These are phyloP conservation scores for Coregonus ussuriensis DNA, from an alignment of 2,797 vertebrate species.

Conservation along the genomic window DNA sequence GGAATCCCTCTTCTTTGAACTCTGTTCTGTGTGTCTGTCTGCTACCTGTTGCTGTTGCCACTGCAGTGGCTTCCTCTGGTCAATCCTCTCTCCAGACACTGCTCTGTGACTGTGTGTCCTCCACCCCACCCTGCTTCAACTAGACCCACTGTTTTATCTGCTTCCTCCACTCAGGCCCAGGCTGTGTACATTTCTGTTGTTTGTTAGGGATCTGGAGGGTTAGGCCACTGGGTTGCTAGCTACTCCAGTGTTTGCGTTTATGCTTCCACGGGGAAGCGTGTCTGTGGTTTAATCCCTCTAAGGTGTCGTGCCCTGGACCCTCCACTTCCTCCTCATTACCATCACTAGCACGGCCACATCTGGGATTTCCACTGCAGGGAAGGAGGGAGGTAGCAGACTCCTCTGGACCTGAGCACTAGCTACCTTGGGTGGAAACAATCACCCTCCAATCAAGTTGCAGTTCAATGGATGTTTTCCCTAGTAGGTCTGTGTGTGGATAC, in stretches of 20 bases:
- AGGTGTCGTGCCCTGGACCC: background rate
- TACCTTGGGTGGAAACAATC: background rate
- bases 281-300: background rate
- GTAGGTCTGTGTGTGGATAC: background rate
- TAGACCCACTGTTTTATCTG: background rate
- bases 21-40: background rate
- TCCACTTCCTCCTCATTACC: background rate
- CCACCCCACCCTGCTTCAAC: background rate
- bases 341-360: background rate
- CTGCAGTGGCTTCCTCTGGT: background rate
- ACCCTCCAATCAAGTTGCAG: background rate
- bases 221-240: background rate
- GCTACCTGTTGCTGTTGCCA: conserved; percentile 8
- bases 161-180: background rate
- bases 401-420: background rate
- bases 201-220: background rate
- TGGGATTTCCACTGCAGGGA: background rate
- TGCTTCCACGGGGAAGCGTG: background rate
- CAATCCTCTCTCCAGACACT: background rate
- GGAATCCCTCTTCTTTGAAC: conserved; percentile 7
- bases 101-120: background rate
- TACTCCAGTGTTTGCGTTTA: background rate
- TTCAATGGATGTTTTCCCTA: background rate
- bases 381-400: too few relatives aligned
- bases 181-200: background rate